Conservation (phyloP, 2,888 invertebrate genomes). For the Copidosoma aretas region DNA sequence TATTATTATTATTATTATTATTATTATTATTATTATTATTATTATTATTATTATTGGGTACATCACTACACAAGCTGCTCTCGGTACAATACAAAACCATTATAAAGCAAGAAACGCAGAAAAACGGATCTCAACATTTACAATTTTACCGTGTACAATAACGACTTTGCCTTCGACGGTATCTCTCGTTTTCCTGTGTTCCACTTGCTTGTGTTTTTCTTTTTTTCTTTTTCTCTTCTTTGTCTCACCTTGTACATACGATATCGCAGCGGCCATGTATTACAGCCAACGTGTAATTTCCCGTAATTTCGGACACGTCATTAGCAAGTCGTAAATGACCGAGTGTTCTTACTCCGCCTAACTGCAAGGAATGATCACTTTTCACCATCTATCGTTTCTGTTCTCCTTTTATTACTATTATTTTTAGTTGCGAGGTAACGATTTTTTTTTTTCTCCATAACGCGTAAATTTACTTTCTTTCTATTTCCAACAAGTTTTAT, state of each 20-base stretch:
- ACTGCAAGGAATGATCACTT: slow-evolving; percentile 29
- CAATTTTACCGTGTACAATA: slow-evolving; percentile 19
- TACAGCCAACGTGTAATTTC: slow-evolving; percentile 43
- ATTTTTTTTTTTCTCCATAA: slow-evolving; percentile 15
- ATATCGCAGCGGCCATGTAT: slow-evolving; percentile 12
- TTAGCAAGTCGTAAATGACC: slow-evolving; percentile 44
- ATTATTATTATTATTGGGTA: too few species aligned
- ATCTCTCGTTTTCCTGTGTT: slow-evolving; percentile 13
- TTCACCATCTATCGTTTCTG: slow-evolving; percentile 30
- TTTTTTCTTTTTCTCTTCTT: slow-evolving; percentile 4
- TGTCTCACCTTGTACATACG: slow-evolving; percentile 14
- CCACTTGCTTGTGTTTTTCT: slow-evolving; percentile 7
- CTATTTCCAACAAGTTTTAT: not conserved
- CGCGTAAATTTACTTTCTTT: slow-evolving; percentile 27
- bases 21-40: too few species aligned
- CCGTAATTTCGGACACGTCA: slow-evolving; percentile 45
- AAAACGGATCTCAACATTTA: slow-evolving; percentile 21
- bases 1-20: too few species aligned
- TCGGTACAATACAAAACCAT: too few species aligned
- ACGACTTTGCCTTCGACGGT: not conserved
- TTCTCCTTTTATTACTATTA: slow-evolving; percentile 2
- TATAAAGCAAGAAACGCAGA: not conserved
- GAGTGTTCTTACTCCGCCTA: slow-evolving; percentile 34
- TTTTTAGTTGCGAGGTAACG: slow-evolving; percentile 4
- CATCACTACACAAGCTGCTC: too few species aligned